Evolutionary conservation across 2,797 vertebrate species (phyloP), one percentile per base, ranked within the genome.

Genomic region (Smutsia temminckii): DNA sequence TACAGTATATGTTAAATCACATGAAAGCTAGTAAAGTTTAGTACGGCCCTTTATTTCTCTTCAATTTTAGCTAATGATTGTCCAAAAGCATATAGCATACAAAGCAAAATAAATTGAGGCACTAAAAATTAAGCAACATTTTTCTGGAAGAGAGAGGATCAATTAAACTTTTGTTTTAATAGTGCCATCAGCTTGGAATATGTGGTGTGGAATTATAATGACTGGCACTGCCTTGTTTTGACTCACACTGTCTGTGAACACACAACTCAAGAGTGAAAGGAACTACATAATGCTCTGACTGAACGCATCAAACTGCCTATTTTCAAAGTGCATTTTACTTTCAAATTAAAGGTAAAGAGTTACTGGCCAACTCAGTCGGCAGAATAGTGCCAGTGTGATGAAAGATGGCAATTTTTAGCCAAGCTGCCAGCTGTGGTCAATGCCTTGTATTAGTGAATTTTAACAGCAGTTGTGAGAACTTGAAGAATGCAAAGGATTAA

Each of bases 401-500:
- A 98, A 97, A 97, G 97, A 98, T 95, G 97, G 96, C 95, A 84
- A 81, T 96, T 96, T 97, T 96, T 91, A 95, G 97, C 97, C 97
- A 97, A 97, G 96, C 95, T 96, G 97, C 94, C 97, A 98, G 97
- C 97, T 98, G 97, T 98, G 97, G 97, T 95, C 97, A 95, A 72
- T 95, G 97, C 97, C 96, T 95, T 95, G 95, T 97, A 96, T 96
- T 97, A 97, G 97, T 93, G 97, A 89, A 97, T 98, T 97, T 96
- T 95, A 96, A 97, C 95, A 97, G 94, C 95, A 97, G 95, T 98
- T 98, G 96, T 77, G 93, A 97, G 95, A 98, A 98, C 94, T 97
- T 98, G 95, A 98, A 98, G 97, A 97, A 98, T 97, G 97, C 95
- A 97, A 97, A 96, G 97, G 97, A 98, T 98, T 98, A 98, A 98